Base-by-base conservation (phyloP, 2,888 invertebrate species). In the Campoletis raptor region DNA sequence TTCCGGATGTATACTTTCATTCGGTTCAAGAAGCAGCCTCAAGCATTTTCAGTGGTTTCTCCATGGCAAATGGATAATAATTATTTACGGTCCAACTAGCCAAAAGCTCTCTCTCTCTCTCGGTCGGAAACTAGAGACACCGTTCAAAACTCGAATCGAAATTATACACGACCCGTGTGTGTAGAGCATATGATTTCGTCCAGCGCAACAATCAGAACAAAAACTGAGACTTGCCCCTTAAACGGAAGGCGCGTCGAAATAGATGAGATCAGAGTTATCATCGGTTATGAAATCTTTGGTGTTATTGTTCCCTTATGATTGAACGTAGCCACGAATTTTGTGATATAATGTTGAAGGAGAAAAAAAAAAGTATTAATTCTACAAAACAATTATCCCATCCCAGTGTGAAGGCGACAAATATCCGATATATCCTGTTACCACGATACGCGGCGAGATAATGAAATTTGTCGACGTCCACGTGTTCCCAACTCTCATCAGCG, bases 61-160 rank as follows among this genome's bases (percentile, higher is more conserved):
- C 37, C 48, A 78, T 81, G n/a, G 61, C 48, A 48, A 79, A 81
- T 18, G 76, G 79, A 80, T 85, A 85, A 87, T 87, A 82, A 85
- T 87, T 88, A 85, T 88, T 88, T 85, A 87, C 81, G 81, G 61
- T 76, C 52, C 24, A 87, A 88, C 77, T 87, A 73, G 40, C 54
- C 30, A 52, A 24, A 81, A 77, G 10, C 24, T 40, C 57, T 24
- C 57, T 24, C 12, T 40, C 37, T 74, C 24, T 3, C 18, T 57
- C 21, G 10, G 54, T 10, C 12, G 21, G 37, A 36, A 61, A 52
- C 10, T n/a, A 21, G 54, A 48, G 12, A 36, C 37, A 52, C 37
- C 36, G 48, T 48, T 69, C 24, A 15, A 24, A 69, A 69, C 18
- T 15, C 24, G 24, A 57, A 69, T 15, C 8, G 45, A 21, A 45